These are phyloP conservation scores for Sebastes aleutianus DNA, from an alignment of 2,797 vertebrate genomes.

Conservation along the genomic window DNA sequence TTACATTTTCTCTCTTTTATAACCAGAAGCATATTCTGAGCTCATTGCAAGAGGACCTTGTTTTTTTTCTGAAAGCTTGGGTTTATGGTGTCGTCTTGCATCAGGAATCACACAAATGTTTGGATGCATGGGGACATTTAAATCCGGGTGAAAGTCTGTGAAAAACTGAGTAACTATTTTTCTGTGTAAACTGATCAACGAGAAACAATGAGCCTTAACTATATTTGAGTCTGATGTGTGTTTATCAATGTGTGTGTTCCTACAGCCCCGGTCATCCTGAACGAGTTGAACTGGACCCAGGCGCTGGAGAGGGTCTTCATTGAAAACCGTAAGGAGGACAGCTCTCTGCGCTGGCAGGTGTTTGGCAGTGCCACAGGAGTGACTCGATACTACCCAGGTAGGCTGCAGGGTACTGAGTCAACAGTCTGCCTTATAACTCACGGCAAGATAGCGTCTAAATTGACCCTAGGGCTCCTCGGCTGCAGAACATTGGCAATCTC, in stretches of 20 bases:
- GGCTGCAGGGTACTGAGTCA: slow-evolving; percentile 32
- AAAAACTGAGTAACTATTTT: neutral
- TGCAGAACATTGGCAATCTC: slow-evolving; percentile 68
- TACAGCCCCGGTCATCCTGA: slow-evolving; percentile 94
- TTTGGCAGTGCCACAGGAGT: slow-evolving; percentile 98
- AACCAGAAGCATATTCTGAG: slow-evolving; percentile 10
- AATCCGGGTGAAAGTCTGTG: neutral
- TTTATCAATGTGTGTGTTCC: neutral
- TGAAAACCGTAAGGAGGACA: slow-evolving; percentile 92
- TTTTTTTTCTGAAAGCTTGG: neutral
- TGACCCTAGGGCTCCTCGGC: slow-evolving; percentile 59
- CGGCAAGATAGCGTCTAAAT: slow-evolving; percentile 72
- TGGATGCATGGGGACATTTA: neutral
- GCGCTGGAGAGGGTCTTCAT: slow-evolving; percentile 94
- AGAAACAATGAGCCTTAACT: neutral
- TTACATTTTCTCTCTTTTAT: slow-evolving; percentile 15
- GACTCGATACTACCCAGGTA: slow-evolving; percentile 88
- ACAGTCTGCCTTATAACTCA: slow-evolving; percentile 44
- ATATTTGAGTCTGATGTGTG: neutral
- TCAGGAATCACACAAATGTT: neutral
- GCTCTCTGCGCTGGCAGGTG: slow-evolving; percentile 96
- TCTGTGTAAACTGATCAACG: neutral
- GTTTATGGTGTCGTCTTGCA: neutral
- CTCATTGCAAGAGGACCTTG: neutral
- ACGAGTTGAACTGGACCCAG: slow-evolving; percentile 98